A percentile compares a stretch with the other conserved stretches of the same genome.
Evolutionary conservation across 1,140 invertebrate genomes (phyloP).

Genomic region (Aphidius gifuensis): DNA sequence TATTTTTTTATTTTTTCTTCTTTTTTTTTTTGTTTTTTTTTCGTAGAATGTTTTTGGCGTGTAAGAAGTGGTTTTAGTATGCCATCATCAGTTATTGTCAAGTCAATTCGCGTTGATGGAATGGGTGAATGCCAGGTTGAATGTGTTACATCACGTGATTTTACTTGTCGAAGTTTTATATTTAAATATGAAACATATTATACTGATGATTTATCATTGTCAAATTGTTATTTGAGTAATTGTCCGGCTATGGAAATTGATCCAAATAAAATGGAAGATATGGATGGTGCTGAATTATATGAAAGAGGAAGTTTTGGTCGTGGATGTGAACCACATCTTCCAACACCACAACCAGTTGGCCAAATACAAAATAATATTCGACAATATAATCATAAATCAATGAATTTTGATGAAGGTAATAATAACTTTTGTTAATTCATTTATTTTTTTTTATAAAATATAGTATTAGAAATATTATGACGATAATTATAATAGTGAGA

Average conservation of each 20-base stretch:
- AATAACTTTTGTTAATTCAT: neutral
- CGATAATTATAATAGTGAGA: neutral
- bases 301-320: constrained; percentile 74
- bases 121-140: constrained; percentile 74
- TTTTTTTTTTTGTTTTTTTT: constrained; percentile 34
- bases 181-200: constrained; percentile 58
- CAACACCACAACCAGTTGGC: constrained; percentile 22
- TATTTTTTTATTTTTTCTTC: constrained; percentile 16
- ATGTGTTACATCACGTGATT: constrained; percentile 64
- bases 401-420: constrained; percentile 20
- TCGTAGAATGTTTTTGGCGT: constrained; percentile 75
- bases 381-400: constrained; percentile 7
- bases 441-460: too few relatives aligned
- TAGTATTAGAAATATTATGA: too few relatives aligned
- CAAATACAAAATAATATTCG: constrained; percentile 21
- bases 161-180: constrained; percentile 74
- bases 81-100: constrained; percentile 60
- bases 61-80: constrained; percentile 69
- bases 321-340: constrained; percentile 67
- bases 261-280: constrained; percentile 56
- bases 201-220: neutral
- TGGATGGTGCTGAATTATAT: constrained; percentile 68
- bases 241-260: constrained; percentile 65
- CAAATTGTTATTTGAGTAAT: constrained; percentile 67
- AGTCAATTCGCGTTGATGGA: constrained; percentile 63